Percentiles rank a stretch among this genome's conserved stretches.
Conservation (phyloP, 2,797 vertebrate genomes). For the Avahi laniger region DNA sequence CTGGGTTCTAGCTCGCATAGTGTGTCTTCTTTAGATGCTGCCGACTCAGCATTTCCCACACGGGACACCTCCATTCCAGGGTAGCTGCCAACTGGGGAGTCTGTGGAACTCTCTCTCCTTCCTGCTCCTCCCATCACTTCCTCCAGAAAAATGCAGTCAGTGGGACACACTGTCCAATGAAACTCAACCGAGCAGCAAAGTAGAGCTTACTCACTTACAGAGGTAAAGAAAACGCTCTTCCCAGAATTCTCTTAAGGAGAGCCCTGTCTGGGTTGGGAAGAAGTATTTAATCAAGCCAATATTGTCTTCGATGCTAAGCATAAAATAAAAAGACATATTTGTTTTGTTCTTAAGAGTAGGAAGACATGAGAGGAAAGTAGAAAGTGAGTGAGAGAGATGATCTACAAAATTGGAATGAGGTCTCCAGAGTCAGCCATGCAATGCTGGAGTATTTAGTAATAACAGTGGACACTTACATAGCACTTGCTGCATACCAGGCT, state of each 20-base stretch:
- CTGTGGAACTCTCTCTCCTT: background rate
- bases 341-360: background rate
- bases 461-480: background rate
- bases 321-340: background rate
- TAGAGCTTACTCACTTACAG: fast-evolving
- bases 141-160: background rate
- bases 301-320: background rate
- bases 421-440: background rate
- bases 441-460: background rate
- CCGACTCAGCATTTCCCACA: background rate
- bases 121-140: background rate
- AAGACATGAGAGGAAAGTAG: background rate
- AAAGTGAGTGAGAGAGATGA: background rate
- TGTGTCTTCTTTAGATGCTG: background rate
- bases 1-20: background rate
- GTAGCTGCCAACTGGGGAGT: background rate
- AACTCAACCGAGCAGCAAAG: background rate
- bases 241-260: background rate
- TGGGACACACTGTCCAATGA: background rate
- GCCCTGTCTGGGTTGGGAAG: background rate
- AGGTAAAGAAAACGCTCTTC: background rate
- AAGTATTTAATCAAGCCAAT: background rate
- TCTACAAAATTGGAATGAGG: background rate
- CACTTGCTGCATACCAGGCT: background rate
- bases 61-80: background rate